Base-by-base conservation (phyloP, 2,113 vertebrate species). In the Corythornis cristatus region DNA sequence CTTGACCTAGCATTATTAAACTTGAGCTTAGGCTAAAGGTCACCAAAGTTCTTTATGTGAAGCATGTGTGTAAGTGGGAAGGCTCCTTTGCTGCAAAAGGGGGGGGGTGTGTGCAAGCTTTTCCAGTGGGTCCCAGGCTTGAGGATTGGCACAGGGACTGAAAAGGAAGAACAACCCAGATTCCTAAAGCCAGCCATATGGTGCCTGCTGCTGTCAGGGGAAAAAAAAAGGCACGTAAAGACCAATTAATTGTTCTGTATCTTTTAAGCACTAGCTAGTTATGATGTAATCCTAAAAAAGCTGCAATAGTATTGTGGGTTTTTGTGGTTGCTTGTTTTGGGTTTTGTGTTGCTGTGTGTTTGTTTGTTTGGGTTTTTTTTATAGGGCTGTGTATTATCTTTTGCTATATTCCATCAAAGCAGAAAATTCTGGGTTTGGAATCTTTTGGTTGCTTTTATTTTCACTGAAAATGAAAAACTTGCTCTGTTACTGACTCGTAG, bases 11-110 rank as follows among this genome's bases (percentile, higher is more conserved):
- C 72, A 33, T 87, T 85, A 88, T 89, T 85, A 88, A 76, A 64
- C 91, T 93, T 0, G 1, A 87, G 72, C 79, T 86, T 56, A 89
- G 89, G 89, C 53, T 89, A 93, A 94, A 91, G 94, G 93, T 94
- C 94, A 54, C 64, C 31, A 5, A 72, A 93, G 84, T 96, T 86
- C 84, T 93, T 91, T 93, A 76, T 89, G 57, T 78, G 87, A 91
- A 93, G 87, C 91, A 81, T 94, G 72, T 91, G 93, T 94, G 68
- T 40, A 88, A 96, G 91, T 60, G 67, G 60, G 87, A 91, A 89
- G 35, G 78, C 74, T 71, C 19, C 70, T 88, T 86, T 54, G 46
- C 72, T 77, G 48, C 15, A 64, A 26, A 83, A 83, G n/a, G 10
- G 40, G 37, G 8, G 40, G 15, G 58, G 56, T 7, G n/a, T 7